Base-by-base conservation (phyloP, 2,888 invertebrate genomes). In the Atethmia centrago region DNA sequence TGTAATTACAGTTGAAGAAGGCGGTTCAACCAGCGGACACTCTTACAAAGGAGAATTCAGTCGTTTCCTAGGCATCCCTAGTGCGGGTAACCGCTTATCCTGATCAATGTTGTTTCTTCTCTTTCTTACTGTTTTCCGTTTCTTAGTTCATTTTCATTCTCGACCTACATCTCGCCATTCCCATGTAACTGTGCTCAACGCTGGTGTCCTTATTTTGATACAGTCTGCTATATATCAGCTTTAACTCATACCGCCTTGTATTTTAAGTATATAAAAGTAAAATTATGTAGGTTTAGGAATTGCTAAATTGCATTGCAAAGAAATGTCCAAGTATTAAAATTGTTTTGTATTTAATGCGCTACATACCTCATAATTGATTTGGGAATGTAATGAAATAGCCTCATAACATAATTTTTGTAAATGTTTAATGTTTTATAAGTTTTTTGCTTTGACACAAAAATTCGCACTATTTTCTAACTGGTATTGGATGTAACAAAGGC, bases 21-120 rank as follows among this genome's bases (percentile, higher is more conserved):
- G 93, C 92, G 91, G 95, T 90, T 88, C 94, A 76, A 87, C 94
- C 89, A 93, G 94, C 89, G 95, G 94, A 90, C 93, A 93, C 90
- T 94, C 93, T 88, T 92, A 94, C 91, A 96, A 95, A 93, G 94
- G 95, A 90, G 96, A 96, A 90, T 95, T 95, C 92, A 97, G 97
- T 96, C 97, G 97, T 95, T 97, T 97, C 96, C 97, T 97, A 96
- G 97, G 97, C 95, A 96, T 97, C 93, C 97, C 97, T 92, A 97
- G 96, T 89, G 95, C 96, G 96, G 96, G 96, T 96, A 96, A 96
- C 96, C 95, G 95, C 96, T 95, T 91, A 74, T 92, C 92, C 87
- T 93, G 83, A 88, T 92, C 86, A 88, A 88, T 94, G 92, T 93
- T 94, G 86, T 92, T 90, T 87, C 87, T 90, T 86, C 80, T 88